phyloP scores from a whole-genome alignment of 1,140 invertebrate species.

The Piezodorus guildinii region DNA sequence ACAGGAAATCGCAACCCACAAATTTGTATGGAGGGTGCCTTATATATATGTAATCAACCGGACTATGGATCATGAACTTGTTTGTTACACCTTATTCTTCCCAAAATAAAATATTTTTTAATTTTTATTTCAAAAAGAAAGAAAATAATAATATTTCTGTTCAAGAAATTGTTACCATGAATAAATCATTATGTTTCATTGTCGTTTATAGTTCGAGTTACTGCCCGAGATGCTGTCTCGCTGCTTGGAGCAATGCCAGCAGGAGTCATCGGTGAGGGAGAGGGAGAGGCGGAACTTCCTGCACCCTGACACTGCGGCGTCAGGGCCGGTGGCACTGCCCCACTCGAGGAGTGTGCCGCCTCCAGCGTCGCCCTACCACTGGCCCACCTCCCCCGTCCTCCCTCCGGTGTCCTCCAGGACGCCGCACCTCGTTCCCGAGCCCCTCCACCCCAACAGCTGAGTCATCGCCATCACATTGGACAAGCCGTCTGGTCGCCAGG shows the following conservation, averaged over 20 bases:
- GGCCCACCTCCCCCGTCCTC: constrained; percentile 40
- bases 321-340: constrained; percentile 30
- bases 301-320: constrained; percentile 57
- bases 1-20: too few species aligned
- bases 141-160: too few species aligned
- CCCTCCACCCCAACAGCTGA: constrained; percentile 40
- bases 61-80: too few species aligned
- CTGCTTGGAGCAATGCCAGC: constrained; percentile 51
- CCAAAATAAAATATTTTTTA: too few species aligned
- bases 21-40: too few species aligned
- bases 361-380: constrained; percentile 44
- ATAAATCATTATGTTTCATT: too few species aligned
- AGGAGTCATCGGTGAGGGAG: constrained; percentile 39
- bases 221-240: constrained; percentile 69
- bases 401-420: constrained; percentile 60
- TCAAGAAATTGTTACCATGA: too few species aligned
- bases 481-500: background rate
- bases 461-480: constrained; percentile 23
- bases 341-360: constrained; percentile 33
- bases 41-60: too few species aligned
- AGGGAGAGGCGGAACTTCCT: constrained; percentile 70
- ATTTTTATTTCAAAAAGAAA: too few species aligned
- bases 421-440: constrained; percentile 58
- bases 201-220: constrained; percentile 52
- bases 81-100: too few species aligned